Base-by-base conservation (phyloP, 2,888 invertebrate genomes). In the Apodemia hepburni region DNA sequence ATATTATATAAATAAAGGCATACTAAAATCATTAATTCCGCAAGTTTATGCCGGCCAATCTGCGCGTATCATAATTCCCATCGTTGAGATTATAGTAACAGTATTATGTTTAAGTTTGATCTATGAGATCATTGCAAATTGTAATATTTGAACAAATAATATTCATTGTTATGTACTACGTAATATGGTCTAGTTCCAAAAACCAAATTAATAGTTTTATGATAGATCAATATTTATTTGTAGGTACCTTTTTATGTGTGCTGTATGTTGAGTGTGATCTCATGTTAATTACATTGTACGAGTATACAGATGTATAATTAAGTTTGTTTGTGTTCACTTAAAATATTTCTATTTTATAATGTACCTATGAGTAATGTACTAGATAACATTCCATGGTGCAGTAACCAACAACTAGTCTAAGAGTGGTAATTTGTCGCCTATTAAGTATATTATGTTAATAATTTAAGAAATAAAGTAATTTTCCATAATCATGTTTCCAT, bases 151-250 rank as follows among this genome's bases (percentile, higher is more conserved):
- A 76, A 79, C 73, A 54, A 54, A 42, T 42, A 54, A 54, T 33
- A 45, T 45, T 61, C 58, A 73, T 74, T 42, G 42, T 42, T 74
- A 22, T 70, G 72, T 74, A 74, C 75, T 73, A 71, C 68, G 67
- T 72, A 75, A 78, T 88, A 85, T 87, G 80, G 76, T 85, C 81
- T 87, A 87, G 85, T 73, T 86, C 82, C 80, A 84, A 81, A 85
- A 85, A 85, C 87, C 87, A 88, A 90, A 90, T 85, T 85, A 80
- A 81, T 81, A 79, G 73, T 81, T 80, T 79, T 80, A 84, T 80
- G 86, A 87, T 84, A 42, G 42, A 79, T 81, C 82, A 87, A 86
- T 88, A 89, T 89, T 91, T 91, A 90, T 90, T 90, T 81, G 78
- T 78, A 79, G 75, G 70, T 80, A 75, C 77, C 79, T 81, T 77